These are phyloP conservation scores for Eidolon dupreanum DNA, from an alignment of 2,797 vertebrate genomes.

Conservation along the genomic window DNA sequence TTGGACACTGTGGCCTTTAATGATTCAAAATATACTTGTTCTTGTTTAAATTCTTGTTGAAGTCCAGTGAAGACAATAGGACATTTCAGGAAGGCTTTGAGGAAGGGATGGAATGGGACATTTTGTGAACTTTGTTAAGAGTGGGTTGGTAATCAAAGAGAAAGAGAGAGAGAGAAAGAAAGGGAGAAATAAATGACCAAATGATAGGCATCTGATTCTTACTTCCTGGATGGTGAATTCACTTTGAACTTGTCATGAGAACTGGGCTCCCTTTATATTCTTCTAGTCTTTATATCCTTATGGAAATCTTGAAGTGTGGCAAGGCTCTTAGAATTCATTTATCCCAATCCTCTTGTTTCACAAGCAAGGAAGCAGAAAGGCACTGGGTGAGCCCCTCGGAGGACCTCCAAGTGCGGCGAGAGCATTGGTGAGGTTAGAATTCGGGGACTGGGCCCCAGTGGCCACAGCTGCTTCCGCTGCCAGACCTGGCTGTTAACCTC, in stretches of 20 bases:
- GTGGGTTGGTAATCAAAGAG: too few species aligned
- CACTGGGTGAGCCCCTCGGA: neutral
- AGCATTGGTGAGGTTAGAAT: neutral
- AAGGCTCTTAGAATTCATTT: neutral
- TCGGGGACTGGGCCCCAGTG: neutral
- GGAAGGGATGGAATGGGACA: neutral
- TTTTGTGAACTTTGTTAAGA: neutral
- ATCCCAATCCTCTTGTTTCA: neutral
- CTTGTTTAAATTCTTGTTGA: neutral
- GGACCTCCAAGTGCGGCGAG: neutral
- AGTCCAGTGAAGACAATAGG: neutral
- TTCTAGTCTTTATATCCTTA: neutral
- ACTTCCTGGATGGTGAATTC: neutral
- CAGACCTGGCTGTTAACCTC: neutral
- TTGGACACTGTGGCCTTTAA: neutral
- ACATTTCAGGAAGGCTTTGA: neutral
- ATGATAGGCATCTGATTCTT: neutral
- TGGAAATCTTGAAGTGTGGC: neutral
- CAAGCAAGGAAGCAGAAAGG: neutral
- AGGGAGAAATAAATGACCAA: neutral
- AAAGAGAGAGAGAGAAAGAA: rapidly evolving
- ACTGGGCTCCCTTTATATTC: neutral
- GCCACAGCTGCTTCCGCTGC: neutral
- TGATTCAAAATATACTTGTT: neutral
- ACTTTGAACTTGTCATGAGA: neutral